A percentile compares a stretch with the other conserved stretches of the same genome.
These are phyloP conservation scores for Blennius ocellaris DNA, from an alignment of 2,113 vertebrate species.

Conservation along the genomic window DNA sequence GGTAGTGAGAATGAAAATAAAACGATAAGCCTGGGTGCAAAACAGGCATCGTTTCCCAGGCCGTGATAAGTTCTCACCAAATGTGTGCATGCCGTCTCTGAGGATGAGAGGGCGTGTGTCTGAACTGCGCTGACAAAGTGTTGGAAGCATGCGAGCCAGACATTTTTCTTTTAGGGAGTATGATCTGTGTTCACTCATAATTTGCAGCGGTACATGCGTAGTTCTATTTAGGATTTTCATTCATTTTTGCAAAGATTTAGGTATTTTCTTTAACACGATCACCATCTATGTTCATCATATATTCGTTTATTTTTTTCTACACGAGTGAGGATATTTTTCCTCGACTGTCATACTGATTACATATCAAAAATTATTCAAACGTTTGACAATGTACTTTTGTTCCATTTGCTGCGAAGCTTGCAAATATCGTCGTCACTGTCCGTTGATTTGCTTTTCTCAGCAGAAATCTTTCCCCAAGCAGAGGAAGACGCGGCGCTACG, in stretches of 20 bases:
- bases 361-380: too few relatives aligned
- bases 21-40: constrained; percentile 44
- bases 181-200: neutral
- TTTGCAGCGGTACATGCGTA: too few relatives aligned
- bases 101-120: neutral
- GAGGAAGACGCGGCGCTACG: neutral
- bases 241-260: neutral
- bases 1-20: constrained; percentile 29
- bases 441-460: constrained; percentile 2
- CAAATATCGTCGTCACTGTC: neutral
- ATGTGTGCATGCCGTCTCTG: constrained; percentile 24
- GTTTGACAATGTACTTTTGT: too few relatives aligned
- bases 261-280: constrained; percentile 10
- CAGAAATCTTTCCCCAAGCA: constrained; percentile 1
- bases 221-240: constrained; percentile 2
- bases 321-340: neutral
- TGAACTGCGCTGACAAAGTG: neutral
- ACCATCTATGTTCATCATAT: neutral
- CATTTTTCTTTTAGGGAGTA: too few relatives aligned
- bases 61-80: constrained; percentile 50
- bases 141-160: neutral
- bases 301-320: neutral
- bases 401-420: too few relatives aligned
- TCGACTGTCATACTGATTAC: neutral
- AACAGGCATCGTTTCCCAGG: constrained; percentile 65